Evolutionary conservation across 2,113 vertebrate genomes (phyloP).

Genomic region (Ptyas mucosa): DNA sequence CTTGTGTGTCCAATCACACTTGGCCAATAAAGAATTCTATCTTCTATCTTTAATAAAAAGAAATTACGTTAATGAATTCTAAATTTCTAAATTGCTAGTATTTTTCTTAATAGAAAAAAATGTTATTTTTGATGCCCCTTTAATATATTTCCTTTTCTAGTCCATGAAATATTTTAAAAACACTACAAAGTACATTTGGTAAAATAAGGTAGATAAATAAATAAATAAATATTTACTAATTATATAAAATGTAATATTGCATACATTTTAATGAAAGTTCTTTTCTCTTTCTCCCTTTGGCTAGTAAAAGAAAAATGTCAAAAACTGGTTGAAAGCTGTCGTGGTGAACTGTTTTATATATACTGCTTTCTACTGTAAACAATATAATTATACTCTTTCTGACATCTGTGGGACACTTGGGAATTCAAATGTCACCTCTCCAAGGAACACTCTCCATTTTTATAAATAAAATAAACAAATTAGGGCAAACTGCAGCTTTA

Average conservation of each 20-base stretch:
- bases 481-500: conserved; percentile 54
- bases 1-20: too few relatives aligned
- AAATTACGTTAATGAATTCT: neutral
- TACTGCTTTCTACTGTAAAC: conserved; percentile 56
- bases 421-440: conserved; percentile 65
- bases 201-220: neutral
- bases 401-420: conserved; percentile 57
- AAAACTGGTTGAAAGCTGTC: conserved; percentile 63
- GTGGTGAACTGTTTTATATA: conserved; percentile 58
- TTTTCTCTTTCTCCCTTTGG: conserved; percentile 42
- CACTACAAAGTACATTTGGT: neutral
- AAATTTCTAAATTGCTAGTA: neutral
- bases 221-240: conserved; percentile 22
- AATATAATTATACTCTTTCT: conserved; percentile 62
- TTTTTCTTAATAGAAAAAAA: neutral
- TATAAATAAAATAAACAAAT: conserved; percentile 63
- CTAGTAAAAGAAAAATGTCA: conserved; percentile 56
- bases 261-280: conserved; percentile 50
- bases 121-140: neutral
- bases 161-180: neutral
- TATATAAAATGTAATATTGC: conserved; percentile 49
- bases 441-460: conserved; percentile 58
- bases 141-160: neutral
- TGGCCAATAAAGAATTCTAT: too few relatives aligned
- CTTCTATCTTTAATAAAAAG: too few relatives aligned